Conservation (phyloP, 2,113 vertebrate species). For the Malurus cyaneus region DNA sequence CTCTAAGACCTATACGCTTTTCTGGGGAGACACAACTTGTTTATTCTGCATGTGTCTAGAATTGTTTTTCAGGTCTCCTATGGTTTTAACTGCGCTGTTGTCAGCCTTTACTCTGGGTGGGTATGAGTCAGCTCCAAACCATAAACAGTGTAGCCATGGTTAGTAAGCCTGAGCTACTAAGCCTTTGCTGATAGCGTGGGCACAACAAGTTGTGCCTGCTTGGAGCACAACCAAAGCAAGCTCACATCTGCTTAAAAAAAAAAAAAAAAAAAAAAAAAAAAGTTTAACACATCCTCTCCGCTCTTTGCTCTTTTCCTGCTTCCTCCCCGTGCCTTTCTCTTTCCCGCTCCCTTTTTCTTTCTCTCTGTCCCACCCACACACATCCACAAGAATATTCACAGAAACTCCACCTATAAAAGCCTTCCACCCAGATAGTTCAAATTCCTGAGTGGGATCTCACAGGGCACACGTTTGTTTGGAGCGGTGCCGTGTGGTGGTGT, state of each 20-base stretch:
- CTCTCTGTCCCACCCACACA: neutral
- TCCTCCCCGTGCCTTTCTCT: neutral
- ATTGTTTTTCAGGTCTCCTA: neutral
- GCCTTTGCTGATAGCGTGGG: slow-evolving; percentile 10
- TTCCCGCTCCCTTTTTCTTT: neutral
- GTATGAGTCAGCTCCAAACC: slow-evolving; percentile 38
- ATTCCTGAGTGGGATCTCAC: slow-evolving; percentile 27
- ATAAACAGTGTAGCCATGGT: slow-evolving; percentile 53
- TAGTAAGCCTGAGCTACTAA: slow-evolving; percentile 32
- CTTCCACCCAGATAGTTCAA: neutral
- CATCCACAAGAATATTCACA: neutral
- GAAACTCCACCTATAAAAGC: neutral
- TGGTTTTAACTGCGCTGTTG: neutral
- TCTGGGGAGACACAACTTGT: neutral
- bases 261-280: neutral
- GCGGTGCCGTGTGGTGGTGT: neutral
- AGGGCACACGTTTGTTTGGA: neutral
- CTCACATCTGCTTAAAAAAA: neutral
- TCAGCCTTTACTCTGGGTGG: neutral
- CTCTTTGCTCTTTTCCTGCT: slow-evolving; percentile 13
- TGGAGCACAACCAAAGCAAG: slow-evolving; percentile 17
- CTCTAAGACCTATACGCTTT: neutral
- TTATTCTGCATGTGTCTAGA: neutral
- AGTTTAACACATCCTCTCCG: neutral
- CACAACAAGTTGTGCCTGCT: slow-evolving; percentile 21